Base-by-base conservation (phyloP, 2,888 invertebrate genomes). In the Stenchaetothrips biformis region DNA sequence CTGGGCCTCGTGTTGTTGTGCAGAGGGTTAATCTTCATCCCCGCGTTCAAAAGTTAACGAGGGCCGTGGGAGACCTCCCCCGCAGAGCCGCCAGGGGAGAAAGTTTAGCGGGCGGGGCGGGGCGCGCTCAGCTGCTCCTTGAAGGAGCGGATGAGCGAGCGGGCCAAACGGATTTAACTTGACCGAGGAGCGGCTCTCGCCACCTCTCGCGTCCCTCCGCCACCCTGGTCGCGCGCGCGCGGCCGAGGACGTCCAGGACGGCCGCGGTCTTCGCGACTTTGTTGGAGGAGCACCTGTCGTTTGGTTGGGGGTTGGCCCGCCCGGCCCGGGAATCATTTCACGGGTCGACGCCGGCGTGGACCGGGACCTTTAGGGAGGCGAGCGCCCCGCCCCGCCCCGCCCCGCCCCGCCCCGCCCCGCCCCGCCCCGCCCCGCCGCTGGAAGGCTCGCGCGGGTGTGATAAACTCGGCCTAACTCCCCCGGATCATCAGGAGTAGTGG, bases 401-500 rank as follows among this genome's bases (percentile, higher is more conserved):
- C 37, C 37, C 37, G 37, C 37, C 37, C 37, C 37, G 37, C 37
- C 37, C 37, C 37, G 37, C 37, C 37, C 37, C 37, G 53, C 53
- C 25, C 25, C 67, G 37, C 37, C 37, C 4, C 37, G 37, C 37
- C 37, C 4, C 37, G 37, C 37, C 21, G 25, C 67, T 74, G 67
- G 67, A 74, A 74, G 25, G 67, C 67, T 74, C 25, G 67, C 67
- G 25, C 25, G 67, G 67, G 67, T 74, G 67, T 74, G 67, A 74
- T 74, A 74, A 74, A 74, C 67, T 74, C 11, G 67, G 67, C 67
- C 67, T 74, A 74, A 74, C 67, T 74, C 67, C 67, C 53, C 53
- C 53, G 53, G 53, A 53, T 18, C 53, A 11, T 4, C 53, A 18
- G 53, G 18, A 18, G 53, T 4, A 18, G 18, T 13, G 53, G 53